phyloP scores from a whole-genome alignment of 2,888 invertebrate species.

The Petrolisthes cinctipes region DNA sequence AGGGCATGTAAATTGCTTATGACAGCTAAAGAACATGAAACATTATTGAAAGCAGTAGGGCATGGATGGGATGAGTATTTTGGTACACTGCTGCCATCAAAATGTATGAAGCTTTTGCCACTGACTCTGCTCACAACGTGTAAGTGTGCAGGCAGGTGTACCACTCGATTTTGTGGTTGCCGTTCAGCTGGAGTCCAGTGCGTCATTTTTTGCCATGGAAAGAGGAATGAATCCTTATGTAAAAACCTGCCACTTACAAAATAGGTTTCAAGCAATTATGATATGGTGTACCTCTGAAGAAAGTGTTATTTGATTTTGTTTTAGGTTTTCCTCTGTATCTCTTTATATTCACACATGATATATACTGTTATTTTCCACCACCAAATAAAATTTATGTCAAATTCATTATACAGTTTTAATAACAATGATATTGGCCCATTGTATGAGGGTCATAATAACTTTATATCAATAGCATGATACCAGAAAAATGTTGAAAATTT shows the following conservation, averaged over 20 bases:
- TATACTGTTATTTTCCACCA: background rate
- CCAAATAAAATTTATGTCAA: background rate
- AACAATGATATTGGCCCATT: too few species aligned
- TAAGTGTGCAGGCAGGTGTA: background rate
- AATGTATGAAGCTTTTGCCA: background rate
- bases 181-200: too few species aligned
- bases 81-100: constrained; percentile 1
- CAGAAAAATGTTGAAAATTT: too few species aligned
- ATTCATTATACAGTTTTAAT: too few species aligned
- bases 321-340: background rate
- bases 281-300: background rate
- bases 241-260: too few species aligned
- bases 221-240: background rate
- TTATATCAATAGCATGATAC: too few species aligned
- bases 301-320: too few species aligned
- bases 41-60: background rate
- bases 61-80: background rate
- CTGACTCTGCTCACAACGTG: background rate
- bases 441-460: too few species aligned
- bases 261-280: background rate
- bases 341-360: background rate
- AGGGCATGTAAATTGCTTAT: background rate
- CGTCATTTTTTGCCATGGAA: background rate
- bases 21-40: background rate
- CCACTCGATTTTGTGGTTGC: too few species aligned